Base-by-base conservation (phyloP, 2,113 vertebrate species). In the Gulo gulo region DNA sequence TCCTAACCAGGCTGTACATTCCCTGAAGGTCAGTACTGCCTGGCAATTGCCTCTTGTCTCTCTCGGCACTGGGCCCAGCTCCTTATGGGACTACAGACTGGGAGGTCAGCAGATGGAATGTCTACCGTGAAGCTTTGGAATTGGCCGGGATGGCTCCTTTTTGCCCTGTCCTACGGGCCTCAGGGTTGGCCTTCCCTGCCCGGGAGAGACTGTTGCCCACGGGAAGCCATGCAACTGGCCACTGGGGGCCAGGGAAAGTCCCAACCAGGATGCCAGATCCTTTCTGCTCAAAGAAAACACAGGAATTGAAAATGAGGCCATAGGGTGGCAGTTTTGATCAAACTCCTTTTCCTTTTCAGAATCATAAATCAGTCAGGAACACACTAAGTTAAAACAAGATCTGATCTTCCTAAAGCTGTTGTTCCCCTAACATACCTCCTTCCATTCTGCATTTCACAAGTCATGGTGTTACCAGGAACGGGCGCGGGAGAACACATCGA, bases 381-480 rank as follows among this genome's bases (percentile, higher is more conserved):
- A 96, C 65, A 93, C 86, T 31, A 94, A 97, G 94, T 95, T 96
- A 96, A 98, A 98, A 98, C 92, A 93, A 94, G 90, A 98, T 97
- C 97, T 98, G 97, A 98, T 97, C 97, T 98, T 95, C 97, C 97
- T 57, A 61, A 21, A 79, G 71, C 65, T 97, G 31, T 91, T 97
- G 95, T 96, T 97, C 84, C 96, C 98, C 94, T 95, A 94, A 91
- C 93, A 93, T 88, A 61, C 95, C 95, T 98, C 97, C 97, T 96
- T 95, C 78, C 92, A 95, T n/a, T 97, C 91, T 80, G 92, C 98
- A 96, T 97, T 31, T 98, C 97, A 91, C 95, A 94, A 98, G 97
- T 98, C 95, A 98, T 96, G 95, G 98, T 97, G 97, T 97, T 97
- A 97, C 98, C 97, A 98, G 95, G 87, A 96, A 92, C 61, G 76